These are phyloP conservation scores for Xiphorhynchus elegans DNA, from an alignment of 2,113 vertebrate genomes.

Conservation along the genomic window DNA sequence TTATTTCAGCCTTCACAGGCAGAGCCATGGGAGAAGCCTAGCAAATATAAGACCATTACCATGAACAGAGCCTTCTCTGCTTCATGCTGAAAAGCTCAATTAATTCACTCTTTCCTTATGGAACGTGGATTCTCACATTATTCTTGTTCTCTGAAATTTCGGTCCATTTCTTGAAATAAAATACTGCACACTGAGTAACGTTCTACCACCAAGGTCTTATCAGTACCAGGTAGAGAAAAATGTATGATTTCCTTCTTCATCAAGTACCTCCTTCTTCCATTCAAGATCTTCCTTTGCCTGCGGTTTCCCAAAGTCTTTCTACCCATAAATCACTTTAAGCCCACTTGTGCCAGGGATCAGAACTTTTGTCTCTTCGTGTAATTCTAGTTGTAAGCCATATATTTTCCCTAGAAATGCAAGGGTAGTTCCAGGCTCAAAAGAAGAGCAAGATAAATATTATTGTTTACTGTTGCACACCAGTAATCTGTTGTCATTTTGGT, in stretches of 20 bases:
- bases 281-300: not conserved
- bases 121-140: not conserved
- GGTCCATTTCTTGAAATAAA: not conserved
- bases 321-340: not conserved
- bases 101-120: not conserved
- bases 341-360: not conserved
- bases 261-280: not conserved
- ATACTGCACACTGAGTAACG: not conserved
- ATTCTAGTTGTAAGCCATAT: not conserved
- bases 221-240: not conserved
- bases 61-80: not conserved
- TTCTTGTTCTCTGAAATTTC: not conserved
- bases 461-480: not conserved
- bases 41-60: not conserved
- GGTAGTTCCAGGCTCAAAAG: not conserved
- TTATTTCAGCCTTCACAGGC: not conserved
- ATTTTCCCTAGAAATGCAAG: not conserved
- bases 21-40: not conserved
- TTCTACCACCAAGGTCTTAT: not conserved
- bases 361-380: not conserved
- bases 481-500: not conserved
- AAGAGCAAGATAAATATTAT: not conserved
- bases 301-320: not conserved
- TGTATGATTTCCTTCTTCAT: not conserved
- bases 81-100: not conserved